A percentile compares a stretch with the other conserved stretches of the same genome.
Evolutionary conservation across 2,797 vertebrate genomes (phyloP).

Genomic region (Furcifer pardalis): DNA sequence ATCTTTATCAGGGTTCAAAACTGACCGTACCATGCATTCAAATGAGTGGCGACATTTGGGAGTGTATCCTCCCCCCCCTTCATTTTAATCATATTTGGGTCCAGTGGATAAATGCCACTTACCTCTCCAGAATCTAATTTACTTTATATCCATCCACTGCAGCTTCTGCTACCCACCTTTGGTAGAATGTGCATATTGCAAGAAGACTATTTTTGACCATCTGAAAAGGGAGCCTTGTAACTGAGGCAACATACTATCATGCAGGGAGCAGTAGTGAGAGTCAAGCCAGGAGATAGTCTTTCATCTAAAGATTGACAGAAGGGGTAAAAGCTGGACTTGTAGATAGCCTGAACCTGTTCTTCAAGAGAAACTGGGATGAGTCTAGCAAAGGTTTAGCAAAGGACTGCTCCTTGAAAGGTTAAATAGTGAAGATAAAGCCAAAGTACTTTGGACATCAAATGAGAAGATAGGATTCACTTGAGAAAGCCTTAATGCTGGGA

Average conservation of each 20-base stretch:
- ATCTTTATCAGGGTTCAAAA: constrained; percentile 45
- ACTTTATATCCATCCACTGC: constrained; percentile 26
- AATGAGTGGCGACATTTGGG: constrained; percentile 68
- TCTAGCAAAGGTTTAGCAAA: too few species aligned
- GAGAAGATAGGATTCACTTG: too few species aligned
- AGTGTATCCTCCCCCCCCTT: constrained; percentile 25
- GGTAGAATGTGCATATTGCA: background rate
- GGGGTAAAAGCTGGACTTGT: background rate
- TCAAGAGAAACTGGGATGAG: background rate
- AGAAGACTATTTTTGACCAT: background rate
- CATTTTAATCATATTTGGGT: constrained; percentile 48
- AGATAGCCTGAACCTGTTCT: background rate
- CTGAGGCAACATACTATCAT: too few species aligned
- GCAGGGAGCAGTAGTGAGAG: too few species aligned
- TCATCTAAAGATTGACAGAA: background rate
- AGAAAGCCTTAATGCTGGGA: too few species aligned
- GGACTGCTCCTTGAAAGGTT: too few species aligned
- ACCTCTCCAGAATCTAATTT: constrained; percentile 59
- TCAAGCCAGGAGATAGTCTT: background rate
- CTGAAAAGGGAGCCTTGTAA: background rate
- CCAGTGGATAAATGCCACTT: constrained; percentile 50
- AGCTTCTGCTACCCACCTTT: constrained; percentile 23
- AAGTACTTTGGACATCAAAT: too few species aligned
- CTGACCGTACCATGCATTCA: constrained; percentile 50
- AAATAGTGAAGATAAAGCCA: too few species aligned